phyloP scores from a whole-genome alignment of 2,888 invertebrate species.

The Macropis europaea region DNA sequence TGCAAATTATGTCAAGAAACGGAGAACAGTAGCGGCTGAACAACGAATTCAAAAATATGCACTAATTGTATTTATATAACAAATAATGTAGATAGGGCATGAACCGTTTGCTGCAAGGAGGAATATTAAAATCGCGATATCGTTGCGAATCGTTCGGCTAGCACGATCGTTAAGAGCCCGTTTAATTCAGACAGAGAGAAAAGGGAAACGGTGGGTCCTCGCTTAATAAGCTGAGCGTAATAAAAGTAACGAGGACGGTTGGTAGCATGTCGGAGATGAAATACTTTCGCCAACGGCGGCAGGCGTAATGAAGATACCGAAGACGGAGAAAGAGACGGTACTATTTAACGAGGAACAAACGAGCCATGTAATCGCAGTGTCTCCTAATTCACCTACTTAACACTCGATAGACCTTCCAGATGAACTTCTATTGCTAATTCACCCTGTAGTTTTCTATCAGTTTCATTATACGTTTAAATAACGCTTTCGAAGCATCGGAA shows the following conservation, averaged over 20 bases:
- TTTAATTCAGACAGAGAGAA: neutral
- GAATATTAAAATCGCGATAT: neutral
- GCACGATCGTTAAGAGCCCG: neutral
- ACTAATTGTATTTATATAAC: no score
- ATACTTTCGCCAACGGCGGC: constrained; percentile 7
- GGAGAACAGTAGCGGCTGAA: no score
- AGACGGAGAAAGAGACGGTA: neutral
- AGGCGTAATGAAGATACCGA: neutral
- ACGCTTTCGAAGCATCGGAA: constrained; percentile 21
- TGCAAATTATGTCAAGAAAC: no score
- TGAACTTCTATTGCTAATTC: constrained; percentile 47
- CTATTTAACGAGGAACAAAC: constrained; percentile 32
- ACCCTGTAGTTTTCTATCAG: constrained; percentile 21
- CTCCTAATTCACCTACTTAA: constrained; percentile 43
- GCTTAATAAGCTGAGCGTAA: constrained; percentile 16
- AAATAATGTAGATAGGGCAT: no score
- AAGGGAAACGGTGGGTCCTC: neutral
- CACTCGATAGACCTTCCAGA: constrained; percentile 25
- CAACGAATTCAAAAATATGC: no score
- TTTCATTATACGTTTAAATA: constrained; percentile 28
- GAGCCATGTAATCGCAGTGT: constrained; percentile 44
- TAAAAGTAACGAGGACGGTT: constrained; percentile 7
- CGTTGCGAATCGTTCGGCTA: neutral
- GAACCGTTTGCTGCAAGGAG: no score
- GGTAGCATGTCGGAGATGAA: constrained; percentile 22